Base-by-base conservation (phyloP, 1,140 invertebrate species). In the Sinella curviseta region DNA sequence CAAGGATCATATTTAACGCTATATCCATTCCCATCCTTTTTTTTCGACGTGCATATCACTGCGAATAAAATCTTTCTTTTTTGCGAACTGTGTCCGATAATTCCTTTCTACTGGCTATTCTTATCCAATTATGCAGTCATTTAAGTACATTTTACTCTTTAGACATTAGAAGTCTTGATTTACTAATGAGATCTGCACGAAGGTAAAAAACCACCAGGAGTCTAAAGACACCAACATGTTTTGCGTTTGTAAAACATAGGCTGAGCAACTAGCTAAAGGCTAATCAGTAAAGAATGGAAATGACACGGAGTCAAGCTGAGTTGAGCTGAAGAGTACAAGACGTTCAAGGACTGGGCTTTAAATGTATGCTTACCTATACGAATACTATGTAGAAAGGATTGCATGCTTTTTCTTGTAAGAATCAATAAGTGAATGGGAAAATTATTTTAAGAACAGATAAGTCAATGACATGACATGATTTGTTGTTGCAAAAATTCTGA, bases 241-340 rank as follows among this genome's bases (percentile, higher is more conserved):
- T 48, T 48, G 39, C 17, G 39, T 48, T 48, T 48, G 4, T 4
- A 4, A 48, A 48, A 8, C 39, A 8, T n/a, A n/a, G n/a, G n/a
- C n/a, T n/a, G n/a, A n/a, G 39, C 39, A 48, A 48, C 39, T 48
- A 48, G 17, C 39, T 8, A 48, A 4, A 48, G 39, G 4, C 39
- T 48, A 60, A 60, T 60, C 12, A 60, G 57, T 26, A n/a, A 60
- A 60, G 39, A 48, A 48, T 26, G 24, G 12, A 60, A 60, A 60
- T 16, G 57, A 60, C 57, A 60, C 24, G 24, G 24, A 60, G 57
- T 60, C 57, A 60, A n/a, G 57, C 57, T 60, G 57, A n/a, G 57
- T 26, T 60, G 24, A 26, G 39, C 39, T 26, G 24, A 26, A 16
- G 57, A 60, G 8, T 60, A 26, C 57, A 26, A 14, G 3, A n/a